These are phyloP conservation scores for Molossus molossus DNA, from an alignment of 2,797 vertebrate genomes.

Conservation along the genomic window DNA sequence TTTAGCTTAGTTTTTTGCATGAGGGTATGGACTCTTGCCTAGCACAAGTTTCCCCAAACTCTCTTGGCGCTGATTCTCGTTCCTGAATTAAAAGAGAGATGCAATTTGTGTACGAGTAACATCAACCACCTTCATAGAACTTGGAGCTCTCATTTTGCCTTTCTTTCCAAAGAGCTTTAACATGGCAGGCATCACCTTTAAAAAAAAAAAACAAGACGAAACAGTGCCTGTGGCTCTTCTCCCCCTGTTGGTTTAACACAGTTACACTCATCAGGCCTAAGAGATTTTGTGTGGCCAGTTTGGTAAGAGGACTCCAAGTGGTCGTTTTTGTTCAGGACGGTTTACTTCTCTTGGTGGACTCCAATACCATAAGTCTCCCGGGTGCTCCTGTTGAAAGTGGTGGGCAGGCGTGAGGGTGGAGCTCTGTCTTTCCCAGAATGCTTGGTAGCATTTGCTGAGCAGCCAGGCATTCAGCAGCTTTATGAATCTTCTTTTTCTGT, in stretches of 20 bases:
- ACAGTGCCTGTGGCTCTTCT: not conserved
- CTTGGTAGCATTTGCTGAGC: conserved; percentile 75
- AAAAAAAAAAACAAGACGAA: not conserved
- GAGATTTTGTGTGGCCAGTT: not conserved
- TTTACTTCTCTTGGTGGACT: not conserved
- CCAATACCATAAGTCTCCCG: not conserved
- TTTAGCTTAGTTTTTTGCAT: conserved; percentile 28
- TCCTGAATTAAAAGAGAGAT: not conserved
- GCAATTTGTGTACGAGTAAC: not conserved
- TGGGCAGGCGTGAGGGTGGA: not conserved
- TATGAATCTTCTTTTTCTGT: conserved; percentile 86
- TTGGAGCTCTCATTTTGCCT: not conserved
- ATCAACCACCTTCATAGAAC: not conserved
- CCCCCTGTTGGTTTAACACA: not conserved
- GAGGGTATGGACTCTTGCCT: not conserved
- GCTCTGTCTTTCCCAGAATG: conserved; percentile 8
- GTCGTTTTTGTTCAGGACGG: not conserved
- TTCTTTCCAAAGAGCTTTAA: not conserved
- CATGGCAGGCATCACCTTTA: not conserved
- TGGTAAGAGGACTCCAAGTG: not conserved
- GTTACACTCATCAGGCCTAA: not conserved
- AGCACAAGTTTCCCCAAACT: not conserved
- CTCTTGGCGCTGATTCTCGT: not conserved
- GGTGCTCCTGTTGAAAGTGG: not conserved
- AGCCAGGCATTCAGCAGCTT: conserved; percentile 75